These are phyloP conservation scores for Drosophila sucinea DNA, from an alignment of 1,140 invertebrate genomes.

Conservation along the genomic window DNA sequence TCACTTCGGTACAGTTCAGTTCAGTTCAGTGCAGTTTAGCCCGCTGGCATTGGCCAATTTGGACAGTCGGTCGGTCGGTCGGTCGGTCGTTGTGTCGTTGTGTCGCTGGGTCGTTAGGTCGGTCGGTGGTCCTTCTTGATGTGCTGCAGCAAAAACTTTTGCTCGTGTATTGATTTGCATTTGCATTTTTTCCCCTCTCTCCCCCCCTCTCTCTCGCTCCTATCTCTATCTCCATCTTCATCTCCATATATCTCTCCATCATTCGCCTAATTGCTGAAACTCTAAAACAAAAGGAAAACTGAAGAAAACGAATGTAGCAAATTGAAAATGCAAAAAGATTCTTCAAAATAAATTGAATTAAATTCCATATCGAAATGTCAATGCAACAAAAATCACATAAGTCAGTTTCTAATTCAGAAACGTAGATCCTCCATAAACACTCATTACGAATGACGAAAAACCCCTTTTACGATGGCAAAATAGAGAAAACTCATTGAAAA, in stretches of 20 bases:
- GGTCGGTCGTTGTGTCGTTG: neutral
- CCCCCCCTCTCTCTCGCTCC: neutral
- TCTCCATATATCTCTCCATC: neutral
- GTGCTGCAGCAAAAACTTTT: slow-evolving; percentile 71
- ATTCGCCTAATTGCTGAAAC: slow-evolving; percentile 19
- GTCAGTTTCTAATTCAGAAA: too few species aligned
- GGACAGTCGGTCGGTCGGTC: neutral
- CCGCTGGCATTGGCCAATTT: slow-evolving; percentile 73
- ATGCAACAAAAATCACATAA: neutral
- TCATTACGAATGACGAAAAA: too few species aligned
- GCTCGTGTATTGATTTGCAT: slow-evolving; percentile 72
- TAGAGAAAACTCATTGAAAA: too few species aligned
- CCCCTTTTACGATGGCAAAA: too few species aligned
- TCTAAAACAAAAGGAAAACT: slow-evolving; percentile 1
- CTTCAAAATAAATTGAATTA: neutral
- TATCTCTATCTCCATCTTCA: neutral
- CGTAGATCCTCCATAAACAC: too few species aligned
- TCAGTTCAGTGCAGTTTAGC: slow-evolving; percentile 24
- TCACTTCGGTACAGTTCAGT: slow-evolving; percentile 6
- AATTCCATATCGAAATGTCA: neutral
- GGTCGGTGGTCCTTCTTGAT: slow-evolving; percentile 35
- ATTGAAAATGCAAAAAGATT: neutral
- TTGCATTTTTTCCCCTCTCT: slow-evolving; percentile 56
- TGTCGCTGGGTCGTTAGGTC: neutral
- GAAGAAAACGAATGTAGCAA: neutral